Evolutionary conservation across 2,113 vertebrate species (phyloP).

Genomic region (Aspidoscelis tigris): DNA sequence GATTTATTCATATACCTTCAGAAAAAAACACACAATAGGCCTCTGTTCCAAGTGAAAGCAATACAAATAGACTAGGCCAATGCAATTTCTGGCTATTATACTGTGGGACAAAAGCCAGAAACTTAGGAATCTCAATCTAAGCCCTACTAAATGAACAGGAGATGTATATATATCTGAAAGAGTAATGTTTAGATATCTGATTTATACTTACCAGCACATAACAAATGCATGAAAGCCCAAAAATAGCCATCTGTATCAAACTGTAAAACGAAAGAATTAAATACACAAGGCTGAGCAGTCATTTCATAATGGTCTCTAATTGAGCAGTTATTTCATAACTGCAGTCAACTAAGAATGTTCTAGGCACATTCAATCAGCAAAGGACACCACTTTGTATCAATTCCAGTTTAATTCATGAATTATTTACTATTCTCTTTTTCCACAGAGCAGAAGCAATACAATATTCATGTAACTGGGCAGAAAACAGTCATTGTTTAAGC

Average conservation of each 20-base stretch:
- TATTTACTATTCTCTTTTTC: background rate
- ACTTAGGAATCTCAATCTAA: background rate
- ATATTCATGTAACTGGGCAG: background rate
- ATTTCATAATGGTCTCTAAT: background rate
- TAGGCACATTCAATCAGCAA: background rate
- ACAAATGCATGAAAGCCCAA: constrained; percentile 87
- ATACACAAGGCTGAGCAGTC: constrained; percentile 1
- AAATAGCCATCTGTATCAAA: constrained; percentile 86
- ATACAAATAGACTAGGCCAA: constrained; percentile 2
- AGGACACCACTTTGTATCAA: background rate
- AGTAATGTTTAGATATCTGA: constrained; percentile 17
- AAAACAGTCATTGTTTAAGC: background rate
- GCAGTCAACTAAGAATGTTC: background rate
- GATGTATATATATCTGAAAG: background rate
- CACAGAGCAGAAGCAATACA: background rate
- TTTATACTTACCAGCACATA: constrained; percentile 87
- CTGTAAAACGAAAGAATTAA: constrained; percentile 75
- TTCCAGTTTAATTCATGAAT: background rate
- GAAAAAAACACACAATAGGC: background rate
- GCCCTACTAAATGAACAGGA: constrained; percentile 5
- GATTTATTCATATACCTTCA: constrained; percentile 4
- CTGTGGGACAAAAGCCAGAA: constrained; percentile 1
- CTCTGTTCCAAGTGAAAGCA: constrained; percentile 20
- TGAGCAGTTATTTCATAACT: constrained; percentile 12
- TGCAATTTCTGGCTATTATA: constrained; percentile 15